phyloP scores from a whole-genome alignment of 2,797 vertebrate genomes.

The Etheostoma perlongum region DNA sequence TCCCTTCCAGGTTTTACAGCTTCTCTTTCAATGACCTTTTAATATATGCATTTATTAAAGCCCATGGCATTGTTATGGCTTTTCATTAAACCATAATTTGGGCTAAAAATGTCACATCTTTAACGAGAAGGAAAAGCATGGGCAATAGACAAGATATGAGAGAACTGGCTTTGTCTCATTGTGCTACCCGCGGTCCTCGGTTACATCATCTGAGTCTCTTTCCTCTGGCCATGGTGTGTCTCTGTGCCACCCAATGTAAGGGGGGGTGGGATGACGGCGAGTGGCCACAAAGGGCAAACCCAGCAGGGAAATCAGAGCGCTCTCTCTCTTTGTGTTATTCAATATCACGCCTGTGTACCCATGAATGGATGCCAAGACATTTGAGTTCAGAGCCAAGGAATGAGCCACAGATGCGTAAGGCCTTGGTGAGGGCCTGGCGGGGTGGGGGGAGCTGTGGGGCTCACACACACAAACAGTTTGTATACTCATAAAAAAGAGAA shows the following conservation, averaged over 20 bases:
- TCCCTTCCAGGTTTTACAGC: not conserved
- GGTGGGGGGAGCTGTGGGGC: conserved; percentile 10
- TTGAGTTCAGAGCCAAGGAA: conserved; percentile 66
- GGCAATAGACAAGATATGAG: not conserved
- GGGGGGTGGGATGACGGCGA: conserved; percentile 37
- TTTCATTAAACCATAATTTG: conserved; percentile 1
- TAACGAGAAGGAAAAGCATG: not conserved
- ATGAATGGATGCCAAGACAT: conserved; percentile 73
- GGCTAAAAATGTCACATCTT: not conserved
- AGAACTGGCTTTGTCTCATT: conserved; percentile 29
- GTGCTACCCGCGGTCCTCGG: conserved; percentile 1
- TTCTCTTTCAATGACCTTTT: conserved; percentile 5
- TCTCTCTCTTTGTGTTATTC: conserved; percentile 76
- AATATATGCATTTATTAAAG: conserved; percentile 20
- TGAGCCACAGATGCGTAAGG: conserved; percentile 31
- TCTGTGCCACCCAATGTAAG: conserved; percentile 63
- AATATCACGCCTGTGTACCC: conserved; percentile 80
- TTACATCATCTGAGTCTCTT: conserved; percentile 67
- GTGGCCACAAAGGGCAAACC: conserved; percentile 67
- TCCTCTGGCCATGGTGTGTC: conserved; percentile 56
- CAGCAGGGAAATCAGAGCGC: conserved; percentile 76
- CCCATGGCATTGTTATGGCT: not conserved
- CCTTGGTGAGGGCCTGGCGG: conserved; percentile 41
- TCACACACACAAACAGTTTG: conserved; percentile 15
- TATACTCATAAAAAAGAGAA: conserved; percentile 1